Percentiles rank a stretch among this genome's conserved stretches.
Evolutionary conservation across 2,113 vertebrate genomes (phyloP).

Genomic region (Actenoides lindsayi): DNA sequence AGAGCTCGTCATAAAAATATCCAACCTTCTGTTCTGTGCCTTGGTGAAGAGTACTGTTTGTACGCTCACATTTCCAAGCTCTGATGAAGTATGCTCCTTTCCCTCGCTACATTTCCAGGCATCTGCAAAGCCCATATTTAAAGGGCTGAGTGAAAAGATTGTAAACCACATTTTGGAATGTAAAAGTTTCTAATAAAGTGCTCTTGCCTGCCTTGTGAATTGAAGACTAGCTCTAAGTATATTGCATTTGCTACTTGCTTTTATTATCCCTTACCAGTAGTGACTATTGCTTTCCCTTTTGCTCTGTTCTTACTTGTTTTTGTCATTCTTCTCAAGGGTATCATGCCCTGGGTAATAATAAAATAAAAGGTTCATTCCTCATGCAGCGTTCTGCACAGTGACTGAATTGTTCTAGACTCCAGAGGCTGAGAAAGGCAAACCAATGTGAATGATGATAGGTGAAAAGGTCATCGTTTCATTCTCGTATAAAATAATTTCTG

Average conservation of each 20-base stretch:
- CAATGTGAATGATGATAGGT: conserved; percentile 64
- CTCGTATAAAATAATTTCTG: conserved; percentile 64
- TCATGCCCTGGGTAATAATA: conserved; percentile 60
- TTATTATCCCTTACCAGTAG: not conserved
- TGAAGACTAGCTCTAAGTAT: not conserved
- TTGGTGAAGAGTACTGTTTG: conserved; percentile 48
- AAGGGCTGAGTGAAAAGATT: conserved; percentile 25
- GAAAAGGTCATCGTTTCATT: conserved; percentile 66
- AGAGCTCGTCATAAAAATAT: conserved; percentile 55
- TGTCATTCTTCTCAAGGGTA: conserved; percentile 50
- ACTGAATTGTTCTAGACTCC: conserved; percentile 47
- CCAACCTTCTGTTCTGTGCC: conserved; percentile 59
- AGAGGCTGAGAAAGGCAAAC: conserved; percentile 53
- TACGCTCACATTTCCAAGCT: conserved; percentile 23
- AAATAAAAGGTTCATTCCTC: conserved; percentile 66
- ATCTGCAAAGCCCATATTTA: conserved; percentile 43
- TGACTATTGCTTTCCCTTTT: conserved; percentile 9
- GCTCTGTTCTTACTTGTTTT: not conserved
- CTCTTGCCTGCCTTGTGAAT: conserved; percentile 34
- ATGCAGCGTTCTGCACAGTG: conserved; percentile 8
- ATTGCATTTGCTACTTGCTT: not conserved
- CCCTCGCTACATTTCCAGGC: not conserved
- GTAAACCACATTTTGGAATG: conserved; percentile 40
- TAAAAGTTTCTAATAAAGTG: conserved; percentile 16
- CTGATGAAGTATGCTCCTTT: conserved; percentile 24